Evolutionary conservation across 2,888 invertebrate species (phyloP), one percentile per base, ranked within the genome.

Genomic region (Epinotia ramella): DNA sequence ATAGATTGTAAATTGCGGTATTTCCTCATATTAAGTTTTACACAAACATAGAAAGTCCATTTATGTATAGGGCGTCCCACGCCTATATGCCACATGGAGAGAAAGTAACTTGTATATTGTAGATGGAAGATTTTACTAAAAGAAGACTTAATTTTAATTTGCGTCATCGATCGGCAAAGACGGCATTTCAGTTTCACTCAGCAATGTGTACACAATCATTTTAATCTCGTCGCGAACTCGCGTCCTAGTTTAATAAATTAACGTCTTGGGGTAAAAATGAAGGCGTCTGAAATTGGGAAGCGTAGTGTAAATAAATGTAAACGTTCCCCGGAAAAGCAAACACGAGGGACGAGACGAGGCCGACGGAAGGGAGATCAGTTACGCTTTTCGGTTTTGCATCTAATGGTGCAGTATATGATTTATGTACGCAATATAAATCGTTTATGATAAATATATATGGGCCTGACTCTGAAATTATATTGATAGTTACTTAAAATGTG

Each of bases 231-330:
- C 80, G 77, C 79, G 65, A 77, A 20, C 9, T 60, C 60, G 44
- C 59, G 24, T 75, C 76, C 79, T 78, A 80, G 79, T 81, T 79
- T 80, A 79, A 82, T 79, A 83, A 70, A 65, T 75, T 60, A 84
- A 83, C 82, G 83, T 84, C 80, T 82, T 81, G 77, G 73, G 78
- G 79, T 67, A 64, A 77, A 80, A 81, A 82, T 79, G 80, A 80
- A 82, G 79, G 78, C 80, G 81, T 83, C 82, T 79, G 73, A 79
- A 86, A 86, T 87, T 84, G 81, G 84, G 82, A 80, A 79, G 79
- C 77, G 80, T 77, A 78, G 82, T 78, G 81, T 82, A 86, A 86
- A 87, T 85, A 86, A 86, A 85, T 83, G 82, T 84, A 83, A 85
- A 80, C 81, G 81, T 80, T 81, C 78, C 78, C 81, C 82, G 84